Percentiles rank a stretch among this genome's conserved stretches.
phyloP scores from a whole-genome alignment of 2,888 invertebrate genomes.

The Erebia palarica region DNA sequence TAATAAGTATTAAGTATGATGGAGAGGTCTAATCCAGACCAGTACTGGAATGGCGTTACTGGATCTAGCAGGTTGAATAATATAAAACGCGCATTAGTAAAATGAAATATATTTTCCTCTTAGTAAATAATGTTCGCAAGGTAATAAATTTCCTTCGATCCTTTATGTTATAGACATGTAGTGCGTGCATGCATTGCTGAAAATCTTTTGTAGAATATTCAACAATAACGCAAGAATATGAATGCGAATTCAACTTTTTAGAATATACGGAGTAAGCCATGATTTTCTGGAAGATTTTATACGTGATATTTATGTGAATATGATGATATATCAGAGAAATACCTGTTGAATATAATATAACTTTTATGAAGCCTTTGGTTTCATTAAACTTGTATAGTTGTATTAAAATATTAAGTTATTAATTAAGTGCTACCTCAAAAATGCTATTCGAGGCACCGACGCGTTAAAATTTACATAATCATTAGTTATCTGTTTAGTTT shows the following conservation, averaged over 20 bases:
- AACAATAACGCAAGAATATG: slow-evolving; percentile 2
- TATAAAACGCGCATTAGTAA: background rate
- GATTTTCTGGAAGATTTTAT: background rate
- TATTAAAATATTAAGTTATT: no score
- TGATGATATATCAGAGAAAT: background rate
- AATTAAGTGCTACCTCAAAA: no score
- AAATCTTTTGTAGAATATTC: slow-evolving; percentile 4
- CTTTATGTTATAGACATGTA: background rate
- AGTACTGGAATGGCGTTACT: background rate
- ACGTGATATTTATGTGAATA: background rate
- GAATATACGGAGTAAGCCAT: background rate
- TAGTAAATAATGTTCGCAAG: background rate
- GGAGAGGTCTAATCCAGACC: background rate
- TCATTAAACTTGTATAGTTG: background rate
- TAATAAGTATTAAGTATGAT: no score
- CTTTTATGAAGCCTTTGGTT: background rate
- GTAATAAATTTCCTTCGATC: background rate
- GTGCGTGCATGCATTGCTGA: background rate
- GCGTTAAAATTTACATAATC: no score
- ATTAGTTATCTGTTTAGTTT: no score
- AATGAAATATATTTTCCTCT: background rate
- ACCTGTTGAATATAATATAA: background rate
- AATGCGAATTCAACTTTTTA: slow-evolving; percentile 11
- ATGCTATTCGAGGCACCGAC: no score
- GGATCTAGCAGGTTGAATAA: background rate